These are phyloP conservation scores for Melanotus villosus DNA, from an alignment of 2,888 invertebrate genomes.

Conservation along the genomic window DNA sequence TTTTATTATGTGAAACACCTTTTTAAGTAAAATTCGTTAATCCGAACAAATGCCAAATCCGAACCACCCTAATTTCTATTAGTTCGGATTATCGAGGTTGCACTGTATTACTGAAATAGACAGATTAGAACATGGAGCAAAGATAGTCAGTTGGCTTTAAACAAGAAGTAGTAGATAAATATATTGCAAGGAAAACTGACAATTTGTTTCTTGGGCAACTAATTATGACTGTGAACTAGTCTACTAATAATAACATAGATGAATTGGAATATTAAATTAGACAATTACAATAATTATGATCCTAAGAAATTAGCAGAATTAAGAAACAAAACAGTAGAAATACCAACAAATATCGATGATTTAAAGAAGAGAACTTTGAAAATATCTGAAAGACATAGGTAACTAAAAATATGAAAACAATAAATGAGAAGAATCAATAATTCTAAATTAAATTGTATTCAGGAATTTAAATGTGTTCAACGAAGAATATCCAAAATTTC, in stretches of 20 bases:
- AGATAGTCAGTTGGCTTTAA: conserved; percentile 10
- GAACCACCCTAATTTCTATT: too few relatives aligned
- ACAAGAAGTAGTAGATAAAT: conserved; percentile 12
- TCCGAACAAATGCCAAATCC: too few relatives aligned
- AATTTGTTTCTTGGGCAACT: conserved; percentile 3
- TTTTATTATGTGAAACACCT: too few relatives aligned
- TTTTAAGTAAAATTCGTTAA: too few relatives aligned
- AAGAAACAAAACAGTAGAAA: conserved; percentile 13
- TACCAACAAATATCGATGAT: conserved; percentile 8
- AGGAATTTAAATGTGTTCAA: conserved; percentile 1
- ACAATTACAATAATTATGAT: conserved; percentile 1
- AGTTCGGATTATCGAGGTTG: too few relatives aligned
- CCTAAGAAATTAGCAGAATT: conserved; percentile 9
- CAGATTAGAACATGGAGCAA: conserved; percentile 14
- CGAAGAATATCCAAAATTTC: too few relatives aligned
- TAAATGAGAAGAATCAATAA: neutral
- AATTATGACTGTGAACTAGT: conserved; percentile 9
- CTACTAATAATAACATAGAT: conserved; percentile 7
- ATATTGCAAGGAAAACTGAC: conserved; percentile 1
- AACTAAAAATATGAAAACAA: conserved; percentile 5
- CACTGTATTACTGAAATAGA: conserved; percentile 11
- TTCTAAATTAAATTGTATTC: neutral
- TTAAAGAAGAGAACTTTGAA: conserved; percentile 3
- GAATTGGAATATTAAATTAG: conserved; percentile 13
- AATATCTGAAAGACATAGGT: conserved; percentile 2